phyloP scores from a whole-genome alignment of 2,888 invertebrate species.

The Dermolepida albohirtum region DNA sequence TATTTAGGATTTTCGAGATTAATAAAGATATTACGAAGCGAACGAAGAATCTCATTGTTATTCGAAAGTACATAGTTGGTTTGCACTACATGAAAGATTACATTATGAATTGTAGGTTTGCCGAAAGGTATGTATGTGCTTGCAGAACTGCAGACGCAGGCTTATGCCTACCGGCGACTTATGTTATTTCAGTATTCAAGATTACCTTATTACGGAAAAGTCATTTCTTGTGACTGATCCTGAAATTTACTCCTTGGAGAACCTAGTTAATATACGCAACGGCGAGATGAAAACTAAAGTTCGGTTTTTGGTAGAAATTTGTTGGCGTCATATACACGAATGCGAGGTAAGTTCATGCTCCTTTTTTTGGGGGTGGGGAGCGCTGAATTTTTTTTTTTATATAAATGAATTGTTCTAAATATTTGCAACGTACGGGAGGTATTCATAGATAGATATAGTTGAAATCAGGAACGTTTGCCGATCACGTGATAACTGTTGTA shows the following conservation, averaged over 20 bases:
- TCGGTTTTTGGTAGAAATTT: slow-evolving; percentile 69
- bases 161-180: not conserved
- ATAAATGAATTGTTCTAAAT: too few relatives aligned
- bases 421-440: too few relatives aligned
- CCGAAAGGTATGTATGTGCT: slow-evolving; percentile 68
- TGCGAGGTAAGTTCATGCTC: slow-evolving; percentile 64
- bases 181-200: slow-evolving; percentile 66
- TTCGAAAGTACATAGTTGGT: slow-evolving; percentile 73
- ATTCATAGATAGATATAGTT: too few relatives aligned
- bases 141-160: not conserved
- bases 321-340: slow-evolving; percentile 72
- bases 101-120: slow-evolving; percentile 76
- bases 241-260: slow-evolving; percentile 79
- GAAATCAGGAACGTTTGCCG: too few relatives aligned
- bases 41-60: slow-evolving; percentile 72
- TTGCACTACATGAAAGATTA: slow-evolving; percentile 78
- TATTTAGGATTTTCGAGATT: slow-evolving; percentile 80
- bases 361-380: too few relatives aligned
- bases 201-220: slow-evolving; percentile 70
- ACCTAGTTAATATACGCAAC: slow-evolving; percentile 74
- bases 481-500: too few relatives aligned
- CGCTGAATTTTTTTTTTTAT: too few relatives aligned
- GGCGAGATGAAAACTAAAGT: slow-evolving; percentile 72
- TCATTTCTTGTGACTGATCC: slow-evolving; percentile 73
- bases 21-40: slow-evolving; percentile 76